Percentiles rank a stretch among this genome's conserved stretches.
phyloP scores from a whole-genome alignment of 1,140 invertebrate genomes.

The Drosophila sp. region DNA sequence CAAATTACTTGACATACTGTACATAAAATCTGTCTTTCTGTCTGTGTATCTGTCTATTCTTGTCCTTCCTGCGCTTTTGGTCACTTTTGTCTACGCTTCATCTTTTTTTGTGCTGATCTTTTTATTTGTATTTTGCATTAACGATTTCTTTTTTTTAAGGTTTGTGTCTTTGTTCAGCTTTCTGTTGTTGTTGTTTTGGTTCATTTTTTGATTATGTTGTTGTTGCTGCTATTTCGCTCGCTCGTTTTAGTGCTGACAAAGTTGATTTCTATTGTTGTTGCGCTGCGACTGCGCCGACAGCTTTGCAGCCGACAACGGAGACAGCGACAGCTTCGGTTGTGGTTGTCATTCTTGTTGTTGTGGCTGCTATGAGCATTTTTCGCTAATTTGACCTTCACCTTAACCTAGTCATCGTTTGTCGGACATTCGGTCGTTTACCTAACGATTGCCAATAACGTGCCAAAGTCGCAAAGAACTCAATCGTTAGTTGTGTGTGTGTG shows the following conservation, averaged over 20 bases:
- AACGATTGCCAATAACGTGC: conserved; percentile 47
- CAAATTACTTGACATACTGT: background rate
- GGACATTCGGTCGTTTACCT: conserved; percentile 84
- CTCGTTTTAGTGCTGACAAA: conserved; percentile 64
- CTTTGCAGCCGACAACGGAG: no score
- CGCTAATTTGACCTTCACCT: conserved; percentile 84
- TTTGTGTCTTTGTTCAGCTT: conserved; percentile 21
- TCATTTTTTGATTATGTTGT: conserved; percentile 17
- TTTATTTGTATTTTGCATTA: conserved; percentile 13
- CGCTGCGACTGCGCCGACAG: conserved; percentile 67
- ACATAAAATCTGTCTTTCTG: background rate
- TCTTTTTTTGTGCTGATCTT: conserved; percentile 12
- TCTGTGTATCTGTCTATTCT: conserved; percentile 39
- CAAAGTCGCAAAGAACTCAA: conserved; percentile 54
- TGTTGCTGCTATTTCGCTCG: conserved; percentile 11
- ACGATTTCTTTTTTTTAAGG: conserved; percentile 10
- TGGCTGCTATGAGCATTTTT: conserved; percentile 69
- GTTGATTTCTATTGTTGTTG: conserved; percentile 79
- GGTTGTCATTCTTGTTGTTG: no score
- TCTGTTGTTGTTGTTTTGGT: conserved; percentile 33
- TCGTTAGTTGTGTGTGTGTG: conserved; percentile 22
- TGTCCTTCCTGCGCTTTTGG: conserved; percentile 34
- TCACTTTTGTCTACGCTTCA: conserved; percentile 66
- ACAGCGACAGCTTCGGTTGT: conserved; percentile 5
- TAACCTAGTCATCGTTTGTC: conserved; percentile 84